Base-by-base conservation (phyloP, 1,140 invertebrate species). In the Drosophila tani region DNA sequence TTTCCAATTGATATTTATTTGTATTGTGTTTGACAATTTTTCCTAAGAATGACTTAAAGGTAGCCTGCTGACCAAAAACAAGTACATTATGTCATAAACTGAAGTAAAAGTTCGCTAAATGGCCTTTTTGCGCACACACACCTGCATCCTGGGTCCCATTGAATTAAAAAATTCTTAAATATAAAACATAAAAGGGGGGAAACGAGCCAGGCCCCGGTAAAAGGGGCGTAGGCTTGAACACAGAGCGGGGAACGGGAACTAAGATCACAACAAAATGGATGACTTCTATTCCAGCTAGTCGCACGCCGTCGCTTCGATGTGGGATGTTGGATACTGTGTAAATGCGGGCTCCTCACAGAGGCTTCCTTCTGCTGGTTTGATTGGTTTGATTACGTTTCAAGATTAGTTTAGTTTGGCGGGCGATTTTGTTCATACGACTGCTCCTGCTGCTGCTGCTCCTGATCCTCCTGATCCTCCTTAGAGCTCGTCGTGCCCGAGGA, bases 401-500 rank as follows among this genome's bases (percentile, higher is more conserved):
- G 24, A 55, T 70, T 68, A 68, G 27, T 38, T 64, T 64, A 55
- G 60, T 79, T 79, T 79, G 75, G 75, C 66, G 65, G 75, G 66
- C 40, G 66, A 47, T 70, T 75, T 79, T 79, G 67, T 51, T 74
- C 53, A 59, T 60, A 51, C n/a, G 67, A 73, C 62, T 79, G 66
- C 55, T 41, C 19, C 38, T 50, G 38, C 17, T 58, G 63, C 24
- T 45, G 15, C 51, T 53, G 17, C 68, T 51, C 24, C 64, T 56
- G 19, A n/a, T 56, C 35, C 19, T 21, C 11, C 24, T 14, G 9
- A 43, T 51, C 41, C 56, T 40, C 15, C 27, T 92, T 75, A 92
- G 40, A 92, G 86, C 74, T 92, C 91, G 46, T 92, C 91, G 40
- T 92, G 91, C 14, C 81, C 79, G 11, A 81, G 55, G 57, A 91